A percentile compares a stretch with the other conserved stretches of the same genome.
These are phyloP conservation scores for Bicyclus anynana DNA, from an alignment of 1,140 invertebrate species.

Conservation along the genomic window DNA sequence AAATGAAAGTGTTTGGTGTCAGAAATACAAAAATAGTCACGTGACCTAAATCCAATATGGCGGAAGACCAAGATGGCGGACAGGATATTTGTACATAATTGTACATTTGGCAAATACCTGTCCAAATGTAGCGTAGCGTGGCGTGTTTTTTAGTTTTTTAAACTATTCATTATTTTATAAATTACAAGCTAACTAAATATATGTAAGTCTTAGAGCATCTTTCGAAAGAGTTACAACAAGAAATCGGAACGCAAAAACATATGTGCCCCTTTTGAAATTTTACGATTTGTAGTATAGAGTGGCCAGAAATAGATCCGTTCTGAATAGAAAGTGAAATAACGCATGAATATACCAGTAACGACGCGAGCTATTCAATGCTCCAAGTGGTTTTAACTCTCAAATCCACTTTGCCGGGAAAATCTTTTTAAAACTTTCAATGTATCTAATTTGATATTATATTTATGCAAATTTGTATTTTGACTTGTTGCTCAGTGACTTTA, in stretches of 20 bases:
- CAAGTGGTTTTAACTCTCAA: background rate
- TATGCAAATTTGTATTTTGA: background rate
- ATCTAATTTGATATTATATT: background rate
- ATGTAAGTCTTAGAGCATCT: background rate
- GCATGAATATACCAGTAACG: background rate
- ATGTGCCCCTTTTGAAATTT: constrained; percentile 1
- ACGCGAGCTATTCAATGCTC: background rate
- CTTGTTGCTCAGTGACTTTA: background rate
- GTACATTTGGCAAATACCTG: too few relatives aligned
- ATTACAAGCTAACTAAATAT: background rate
- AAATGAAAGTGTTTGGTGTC: too few relatives aligned
- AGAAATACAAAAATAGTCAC: too few relatives aligned
- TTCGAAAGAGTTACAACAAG: background rate
- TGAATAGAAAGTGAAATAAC: background rate
- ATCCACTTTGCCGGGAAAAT: background rate
- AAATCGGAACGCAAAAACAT: constrained; percentile 1
- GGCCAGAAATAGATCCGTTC: background rate
- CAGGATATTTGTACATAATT: too few relatives aligned
- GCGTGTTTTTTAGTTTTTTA: too few relatives aligned
- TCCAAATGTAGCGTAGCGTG: too few relatives aligned
- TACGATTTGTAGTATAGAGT: background rate
- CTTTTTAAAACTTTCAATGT: background rate
- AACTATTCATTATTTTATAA: too few relatives aligned
- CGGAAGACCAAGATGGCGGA: too few relatives aligned
- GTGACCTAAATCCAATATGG: too few relatives aligned